Evolutionary conservation across 2,797 vertebrate species (phyloP).

Genomic region (Onychomys leucogaster): DNA sequence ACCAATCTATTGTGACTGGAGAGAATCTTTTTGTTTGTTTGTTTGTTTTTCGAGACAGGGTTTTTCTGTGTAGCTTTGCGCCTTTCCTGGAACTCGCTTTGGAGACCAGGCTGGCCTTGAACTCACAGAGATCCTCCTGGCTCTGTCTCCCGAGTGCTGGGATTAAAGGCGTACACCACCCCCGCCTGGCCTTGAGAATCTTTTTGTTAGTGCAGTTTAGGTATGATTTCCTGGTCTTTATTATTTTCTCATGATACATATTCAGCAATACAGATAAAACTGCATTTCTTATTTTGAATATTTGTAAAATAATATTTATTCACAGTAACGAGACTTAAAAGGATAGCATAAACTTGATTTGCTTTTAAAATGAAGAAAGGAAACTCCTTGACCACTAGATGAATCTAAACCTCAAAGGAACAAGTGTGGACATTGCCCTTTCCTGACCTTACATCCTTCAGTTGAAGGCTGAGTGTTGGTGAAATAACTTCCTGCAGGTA

Average conservation of each 20-base stretch:
- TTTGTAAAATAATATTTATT: slow-evolving; percentile 63
- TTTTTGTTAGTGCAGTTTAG: slow-evolving; percentile 14
- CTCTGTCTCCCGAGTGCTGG: no score
- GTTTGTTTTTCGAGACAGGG: no score
- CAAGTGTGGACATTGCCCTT: slow-evolving; percentile 72
- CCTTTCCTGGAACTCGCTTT: no score
- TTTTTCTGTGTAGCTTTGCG: no score
- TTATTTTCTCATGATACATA: slow-evolving; percentile 57
- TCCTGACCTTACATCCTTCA: slow-evolving; percentile 59
- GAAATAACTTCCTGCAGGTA: slow-evolving; percentile 49
- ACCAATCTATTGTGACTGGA: neutral
- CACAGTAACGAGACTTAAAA: slow-evolving; percentile 51
- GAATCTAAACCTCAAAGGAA: slow-evolving; percentile 71
- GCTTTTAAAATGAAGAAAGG: slow-evolving; percentile 12
- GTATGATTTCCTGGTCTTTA: slow-evolving; percentile 37
- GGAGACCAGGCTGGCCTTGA: no score
- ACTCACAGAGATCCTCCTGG: no score
- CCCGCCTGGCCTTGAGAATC: no score
- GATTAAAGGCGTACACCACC: no score
- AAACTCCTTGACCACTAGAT: slow-evolving; percentile 48
- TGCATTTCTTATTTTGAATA: slow-evolving; percentile 45
- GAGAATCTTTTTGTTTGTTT: slow-evolving; percentile 32
- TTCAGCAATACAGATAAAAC: slow-evolving; percentile 34
- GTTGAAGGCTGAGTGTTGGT: slow-evolving; percentile 66
- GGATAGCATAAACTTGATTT: slow-evolving; percentile 61